Percentiles rank a stretch among this genome's conserved stretches.
phyloP scores from a whole-genome alignment of 2,797 vertebrate genomes.

The Xiphophorus birchmanni region DNA sequence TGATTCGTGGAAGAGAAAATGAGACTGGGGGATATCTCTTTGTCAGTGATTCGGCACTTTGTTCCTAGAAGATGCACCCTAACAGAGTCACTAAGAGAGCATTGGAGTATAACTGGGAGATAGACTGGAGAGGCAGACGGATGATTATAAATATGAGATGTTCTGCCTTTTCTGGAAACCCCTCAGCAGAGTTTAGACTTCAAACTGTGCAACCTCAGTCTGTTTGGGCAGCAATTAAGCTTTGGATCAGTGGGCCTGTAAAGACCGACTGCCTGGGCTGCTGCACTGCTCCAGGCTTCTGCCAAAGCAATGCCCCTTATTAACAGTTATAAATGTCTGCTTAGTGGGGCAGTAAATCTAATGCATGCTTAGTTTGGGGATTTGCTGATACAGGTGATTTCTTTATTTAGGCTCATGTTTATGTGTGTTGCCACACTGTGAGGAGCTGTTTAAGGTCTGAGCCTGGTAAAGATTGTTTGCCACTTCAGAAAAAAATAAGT shows the following conservation, averaged over 20 bases:
- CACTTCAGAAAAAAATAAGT: neutral
- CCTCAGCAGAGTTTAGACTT: slow-evolving; percentile 39
- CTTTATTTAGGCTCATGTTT: slow-evolving; percentile 11
- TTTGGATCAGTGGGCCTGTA: slow-evolving; percentile 59
- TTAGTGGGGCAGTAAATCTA: slow-evolving; percentile 51
- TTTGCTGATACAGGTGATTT: slow-evolving; percentile 40
- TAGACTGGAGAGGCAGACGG: slow-evolving; percentile 17
- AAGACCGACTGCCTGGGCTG: slow-evolving; percentile 51
- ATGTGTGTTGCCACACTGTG: neutral
- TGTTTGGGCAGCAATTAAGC: slow-evolving; percentile 53
- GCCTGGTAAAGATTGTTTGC: too few relatives aligned
- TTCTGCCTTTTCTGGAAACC: slow-evolving; percentile 29
- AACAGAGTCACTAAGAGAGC: slow-evolving; percentile 30
- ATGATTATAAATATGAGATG: slow-evolving; percentile 18
- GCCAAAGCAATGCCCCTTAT: slow-evolving; percentile 26
- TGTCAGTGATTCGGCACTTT: slow-evolving; percentile 45
- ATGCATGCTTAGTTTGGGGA: slow-evolving; percentile 36
- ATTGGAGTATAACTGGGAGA: slow-evolving; percentile 12
- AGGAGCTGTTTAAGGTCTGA: neutral
- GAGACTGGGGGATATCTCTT: slow-evolving; percentile 36
- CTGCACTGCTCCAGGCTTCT: slow-evolving; percentile 32
- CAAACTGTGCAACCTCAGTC: slow-evolving; percentile 56
- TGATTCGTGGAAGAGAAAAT: neutral
- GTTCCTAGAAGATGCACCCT: slow-evolving; percentile 31
- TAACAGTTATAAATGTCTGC: slow-evolving; percentile 33